These are phyloP conservation scores for Linepithema humile DNA, from an alignment of 1,140 invertebrate species.

Conservation along the genomic window DNA sequence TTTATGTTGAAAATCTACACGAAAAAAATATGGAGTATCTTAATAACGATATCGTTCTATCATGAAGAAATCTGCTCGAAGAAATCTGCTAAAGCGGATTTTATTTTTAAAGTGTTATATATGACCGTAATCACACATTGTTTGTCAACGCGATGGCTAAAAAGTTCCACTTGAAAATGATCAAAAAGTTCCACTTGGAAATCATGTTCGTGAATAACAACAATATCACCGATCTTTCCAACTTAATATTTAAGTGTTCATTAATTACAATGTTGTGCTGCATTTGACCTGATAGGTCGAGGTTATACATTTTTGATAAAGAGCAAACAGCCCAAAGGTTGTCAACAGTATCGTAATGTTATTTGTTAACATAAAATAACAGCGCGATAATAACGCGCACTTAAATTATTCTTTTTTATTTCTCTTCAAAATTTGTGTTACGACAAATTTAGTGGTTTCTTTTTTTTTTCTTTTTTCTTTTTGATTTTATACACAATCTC, in stretches of 20 bases:
- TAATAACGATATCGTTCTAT: no score
- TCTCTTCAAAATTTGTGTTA: neutral
- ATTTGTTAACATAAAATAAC: constrained; percentile 22
- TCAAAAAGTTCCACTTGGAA: neutral
- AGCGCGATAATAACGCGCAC: constrained; percentile 11
- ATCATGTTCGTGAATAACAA: constrained; percentile 25
- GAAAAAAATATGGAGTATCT: no score
- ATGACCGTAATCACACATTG: no score
- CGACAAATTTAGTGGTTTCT: neutral
- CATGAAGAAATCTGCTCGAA: no score
- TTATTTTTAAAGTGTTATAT: no score
- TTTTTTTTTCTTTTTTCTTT: no score
- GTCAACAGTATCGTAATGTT: constrained; percentile 21
- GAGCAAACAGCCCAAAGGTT: constrained; percentile 10
- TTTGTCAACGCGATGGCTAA: no score
- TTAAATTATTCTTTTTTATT: neutral
- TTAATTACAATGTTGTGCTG: constrained; percentile 30
- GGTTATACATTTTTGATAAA: constrained; percentile 34
- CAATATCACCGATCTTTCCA: constrained; percentile 5
- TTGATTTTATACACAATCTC: no score
- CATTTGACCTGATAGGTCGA: constrained; percentile 2
- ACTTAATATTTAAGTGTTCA: constrained; percentile 24
- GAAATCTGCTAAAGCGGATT: no score
- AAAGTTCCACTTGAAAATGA: no score
- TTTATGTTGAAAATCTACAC: no score